phyloP scores from a whole-genome alignment of 1,140 invertebrate species.

The Hesperophylax magnus region DNA sequence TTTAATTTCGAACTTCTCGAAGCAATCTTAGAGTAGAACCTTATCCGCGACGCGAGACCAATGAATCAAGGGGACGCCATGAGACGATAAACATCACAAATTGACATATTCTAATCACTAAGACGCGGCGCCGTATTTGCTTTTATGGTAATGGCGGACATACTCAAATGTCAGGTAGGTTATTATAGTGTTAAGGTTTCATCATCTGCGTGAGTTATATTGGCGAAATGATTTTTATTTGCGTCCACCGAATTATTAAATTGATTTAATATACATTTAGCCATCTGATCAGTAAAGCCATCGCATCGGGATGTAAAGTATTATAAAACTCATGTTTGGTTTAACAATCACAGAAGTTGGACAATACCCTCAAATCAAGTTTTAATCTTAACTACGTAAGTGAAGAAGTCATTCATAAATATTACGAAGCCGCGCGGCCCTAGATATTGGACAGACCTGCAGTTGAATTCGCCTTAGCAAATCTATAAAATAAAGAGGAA shows the following conservation, averaged over 20 bases:
- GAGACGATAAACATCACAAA: conserved; percentile 21
- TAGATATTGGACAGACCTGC: too few relatives aligned
- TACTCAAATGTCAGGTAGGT: neutral
- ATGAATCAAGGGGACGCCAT: conserved; percentile 21
- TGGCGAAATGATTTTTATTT: neutral
- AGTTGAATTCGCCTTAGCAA: too few relatives aligned
- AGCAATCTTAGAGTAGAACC: neutral
- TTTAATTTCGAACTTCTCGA: conserved; percentile 27
- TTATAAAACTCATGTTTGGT: too few relatives aligned
- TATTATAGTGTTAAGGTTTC: neutral
- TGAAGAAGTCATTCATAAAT: too few relatives aligned
- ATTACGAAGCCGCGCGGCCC: too few relatives aligned
- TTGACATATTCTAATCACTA: neutral
- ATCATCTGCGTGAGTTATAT: neutral
- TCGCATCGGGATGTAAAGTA: too few relatives aligned
- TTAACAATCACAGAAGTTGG: too few relatives aligned
- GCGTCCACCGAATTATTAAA: neutral
- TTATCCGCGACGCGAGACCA: neutral
- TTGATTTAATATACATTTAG: neutral
- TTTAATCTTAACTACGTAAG: too few relatives aligned
- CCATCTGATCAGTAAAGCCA: too few relatives aligned
- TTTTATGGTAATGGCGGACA: neutral
- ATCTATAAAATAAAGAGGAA: too few relatives aligned
- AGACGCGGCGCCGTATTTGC: neutral
- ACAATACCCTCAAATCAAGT: too few relatives aligned